Conservation (phyloP, 2,797 vertebrate genomes). For the Nothura maculosa region DNA sequence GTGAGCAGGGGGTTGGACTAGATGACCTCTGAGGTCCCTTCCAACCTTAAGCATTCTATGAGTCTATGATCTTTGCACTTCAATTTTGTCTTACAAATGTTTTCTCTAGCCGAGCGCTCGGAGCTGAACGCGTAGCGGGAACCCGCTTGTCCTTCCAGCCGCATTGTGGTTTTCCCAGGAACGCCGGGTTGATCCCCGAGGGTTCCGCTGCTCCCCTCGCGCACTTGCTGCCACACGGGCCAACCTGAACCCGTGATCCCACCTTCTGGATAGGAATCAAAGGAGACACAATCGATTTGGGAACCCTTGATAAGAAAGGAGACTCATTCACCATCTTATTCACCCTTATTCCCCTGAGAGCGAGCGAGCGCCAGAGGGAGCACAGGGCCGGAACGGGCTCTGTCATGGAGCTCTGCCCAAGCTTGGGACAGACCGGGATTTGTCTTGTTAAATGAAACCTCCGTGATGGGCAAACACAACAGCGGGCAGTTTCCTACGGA, state of each 20-base stretch:
- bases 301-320: slow-evolving; percentile 22
- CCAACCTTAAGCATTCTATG: too few species aligned
- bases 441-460: slow-evolving; percentile 68
- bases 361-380: not conserved
- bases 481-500: slow-evolving; percentile 10
- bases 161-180: not conserved
- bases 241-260: slow-evolving; percentile 49
- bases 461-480: slow-evolving; percentile 46
- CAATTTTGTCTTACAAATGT: too few species aligned
- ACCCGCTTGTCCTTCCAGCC: not conserved
- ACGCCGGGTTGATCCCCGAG: not conserved
- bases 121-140: slow-evolving; percentile 30
- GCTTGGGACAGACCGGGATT: slow-evolving; percentile 31
- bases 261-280: slow-evolving; percentile 43
- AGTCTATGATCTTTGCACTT: slow-evolving; percentile 37
- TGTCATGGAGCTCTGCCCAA: slow-evolving; percentile 2
- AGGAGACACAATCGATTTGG: slow-evolving; percentile 45
- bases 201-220: not conserved
- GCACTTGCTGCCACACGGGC: slow-evolving; percentile 47
- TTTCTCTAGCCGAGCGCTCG: too few species aligned
- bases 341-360: not conserved
- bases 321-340: not conserved
- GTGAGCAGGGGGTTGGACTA: too few species aligned
- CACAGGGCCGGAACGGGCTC: not conserved
- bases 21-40: too few species aligned